A percentile compares a stretch with the other conserved stretches of the same genome.
Evolutionary conservation across 2,113 vertebrate species (phyloP).

Genomic region (Ochotona curzoniae): DNA sequence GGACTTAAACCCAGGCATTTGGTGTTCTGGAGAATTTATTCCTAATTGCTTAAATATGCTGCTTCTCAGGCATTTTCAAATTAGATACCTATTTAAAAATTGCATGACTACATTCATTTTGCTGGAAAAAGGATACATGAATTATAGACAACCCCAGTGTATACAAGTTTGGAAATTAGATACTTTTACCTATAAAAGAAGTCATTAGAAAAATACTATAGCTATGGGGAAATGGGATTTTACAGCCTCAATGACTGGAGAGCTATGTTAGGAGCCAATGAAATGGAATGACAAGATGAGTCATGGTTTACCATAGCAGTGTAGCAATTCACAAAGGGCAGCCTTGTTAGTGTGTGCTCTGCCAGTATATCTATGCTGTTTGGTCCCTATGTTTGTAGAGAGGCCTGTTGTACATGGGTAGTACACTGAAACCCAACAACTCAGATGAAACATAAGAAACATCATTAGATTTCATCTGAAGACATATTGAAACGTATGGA

Average conservation of each 20-base stretch:
- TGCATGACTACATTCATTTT: not conserved
- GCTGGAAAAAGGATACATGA: not conserved
- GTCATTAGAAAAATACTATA: not conserved
- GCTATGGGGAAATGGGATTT: not conserved
- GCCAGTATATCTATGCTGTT: not conserved
- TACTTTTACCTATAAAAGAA: not conserved
- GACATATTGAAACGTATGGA: not conserved
- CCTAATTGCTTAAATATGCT: not conserved
- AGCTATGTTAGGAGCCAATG: not conserved
- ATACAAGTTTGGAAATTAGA: not conserved
- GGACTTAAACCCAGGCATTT: not conserved
- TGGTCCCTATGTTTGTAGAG: not conserved
- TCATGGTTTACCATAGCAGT: not conserved
- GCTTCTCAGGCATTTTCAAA: not conserved
- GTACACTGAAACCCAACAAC: not conserved
- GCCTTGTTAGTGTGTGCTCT: not conserved
- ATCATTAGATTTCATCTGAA: slow-evolving; percentile 42
- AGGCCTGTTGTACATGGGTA: not conserved
- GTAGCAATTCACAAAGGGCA: not conserved
- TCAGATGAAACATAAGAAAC: not conserved
- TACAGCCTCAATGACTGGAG: not conserved
- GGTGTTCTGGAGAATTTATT: not conserved
- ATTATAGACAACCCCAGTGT: not conserved
- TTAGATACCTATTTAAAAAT: not conserved
- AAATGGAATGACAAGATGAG: not conserved